A percentile compares a stretch with the other conserved stretches of the same genome.
Evolutionary conservation across 2,113 vertebrate genomes (phyloP).

Genomic region (Passer domesticus): DNA sequence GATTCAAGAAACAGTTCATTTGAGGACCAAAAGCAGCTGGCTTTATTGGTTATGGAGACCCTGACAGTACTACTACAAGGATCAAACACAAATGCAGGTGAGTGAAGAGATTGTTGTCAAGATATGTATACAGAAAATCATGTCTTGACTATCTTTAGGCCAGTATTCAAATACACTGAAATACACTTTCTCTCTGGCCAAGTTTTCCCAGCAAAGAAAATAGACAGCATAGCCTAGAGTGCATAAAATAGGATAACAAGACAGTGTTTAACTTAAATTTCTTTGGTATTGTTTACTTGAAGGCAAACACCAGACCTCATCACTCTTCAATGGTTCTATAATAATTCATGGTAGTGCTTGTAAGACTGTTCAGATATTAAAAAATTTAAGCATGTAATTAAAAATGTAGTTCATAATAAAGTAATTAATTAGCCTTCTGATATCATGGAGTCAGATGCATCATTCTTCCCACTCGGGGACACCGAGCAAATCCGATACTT

Average conservation of each 20-base stretch:
- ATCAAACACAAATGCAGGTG: slow-evolving; percentile 94
- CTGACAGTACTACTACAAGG: slow-evolving; percentile 93
- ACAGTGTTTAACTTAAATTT: neutral
- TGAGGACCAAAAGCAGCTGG: slow-evolving; percentile 96
- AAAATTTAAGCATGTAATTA: neutral
- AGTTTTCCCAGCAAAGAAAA: neutral
- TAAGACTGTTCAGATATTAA: neutral
- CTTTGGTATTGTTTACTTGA: neutral
- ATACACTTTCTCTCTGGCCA: neutral
- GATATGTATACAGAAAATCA: neutral
- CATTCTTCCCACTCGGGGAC: too few relatives aligned
- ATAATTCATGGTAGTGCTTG: neutral
- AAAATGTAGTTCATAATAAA: neutral
- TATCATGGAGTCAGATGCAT: too few relatives aligned
- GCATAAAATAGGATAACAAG: neutral
- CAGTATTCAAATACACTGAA: neutral
- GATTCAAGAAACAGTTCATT: slow-evolving; percentile 86
- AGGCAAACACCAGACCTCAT: neutral
- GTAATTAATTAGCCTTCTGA: too few relatives aligned
- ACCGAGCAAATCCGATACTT: neutral
- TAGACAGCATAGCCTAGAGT: neutral
- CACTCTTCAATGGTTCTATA: neutral
- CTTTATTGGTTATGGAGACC: slow-evolving; percentile 96
- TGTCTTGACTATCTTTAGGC: neutral
- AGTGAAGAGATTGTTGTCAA: neutral